phyloP scores from a whole-genome alignment of 2,113 vertebrate species.

The Strix aluco region DNA sequence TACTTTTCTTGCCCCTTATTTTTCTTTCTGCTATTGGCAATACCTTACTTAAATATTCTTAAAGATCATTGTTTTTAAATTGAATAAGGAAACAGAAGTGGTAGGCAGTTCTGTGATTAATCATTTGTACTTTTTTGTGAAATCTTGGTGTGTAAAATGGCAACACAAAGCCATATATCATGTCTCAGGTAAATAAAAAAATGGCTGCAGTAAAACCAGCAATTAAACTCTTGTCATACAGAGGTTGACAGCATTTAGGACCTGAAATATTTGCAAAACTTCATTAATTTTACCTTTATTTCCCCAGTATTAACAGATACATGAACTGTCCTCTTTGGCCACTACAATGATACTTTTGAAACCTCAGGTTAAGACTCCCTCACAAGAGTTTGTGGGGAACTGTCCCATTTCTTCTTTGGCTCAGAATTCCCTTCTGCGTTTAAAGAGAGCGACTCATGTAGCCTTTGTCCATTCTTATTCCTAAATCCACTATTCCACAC shows the following conservation, averaged over 20 bases:
- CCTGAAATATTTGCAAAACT: neutral
- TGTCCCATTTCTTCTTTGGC: neutral
- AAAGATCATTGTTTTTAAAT: constrained; percentile 1
- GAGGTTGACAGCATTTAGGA: neutral
- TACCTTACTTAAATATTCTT: constrained; percentile 27
- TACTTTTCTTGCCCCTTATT: neutral
- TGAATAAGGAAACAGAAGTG: neutral
- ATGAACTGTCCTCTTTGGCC: neutral
- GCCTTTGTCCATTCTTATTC: neutral
- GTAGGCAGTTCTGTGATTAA: neutral
- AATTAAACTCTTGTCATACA: neutral
- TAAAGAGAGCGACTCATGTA: neutral
- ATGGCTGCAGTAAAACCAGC: neutral
- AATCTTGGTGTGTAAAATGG: neutral
- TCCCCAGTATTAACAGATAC: neutral
- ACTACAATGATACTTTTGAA: neutral
- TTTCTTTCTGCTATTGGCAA: neutral
- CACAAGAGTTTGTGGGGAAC: neutral
- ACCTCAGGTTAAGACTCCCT: neutral
- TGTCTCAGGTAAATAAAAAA: neutral
- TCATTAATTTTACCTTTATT: neutral
- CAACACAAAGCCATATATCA: neutral
- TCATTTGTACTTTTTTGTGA: neutral
- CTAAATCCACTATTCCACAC: neutral
- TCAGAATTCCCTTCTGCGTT: neutral